Conservation (phyloP, 2,888 invertebrate species). For the Argyresthia albistria region DNA sequence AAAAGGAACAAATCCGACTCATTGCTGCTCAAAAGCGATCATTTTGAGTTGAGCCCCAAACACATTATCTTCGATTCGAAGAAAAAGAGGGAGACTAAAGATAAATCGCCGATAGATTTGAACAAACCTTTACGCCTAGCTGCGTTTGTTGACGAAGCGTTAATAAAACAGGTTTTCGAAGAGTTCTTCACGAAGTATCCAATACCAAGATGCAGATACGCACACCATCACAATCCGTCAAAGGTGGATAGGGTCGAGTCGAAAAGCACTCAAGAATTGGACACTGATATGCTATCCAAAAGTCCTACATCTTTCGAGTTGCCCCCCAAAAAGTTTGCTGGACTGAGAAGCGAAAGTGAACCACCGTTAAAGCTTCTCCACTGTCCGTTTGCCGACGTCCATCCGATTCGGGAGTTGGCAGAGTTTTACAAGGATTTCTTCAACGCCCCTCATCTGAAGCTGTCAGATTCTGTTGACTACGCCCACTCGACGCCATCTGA, state of each 20-base stretch:
- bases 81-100: constrained; percentile 72
- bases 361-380: constrained; percentile 80
- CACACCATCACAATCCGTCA: constrained; percentile 56
- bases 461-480: constrained; percentile 30
- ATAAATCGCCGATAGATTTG: constrained; percentile 68
- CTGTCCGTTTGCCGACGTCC: constrained; percentile 83
- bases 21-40: constrained; percentile 92
- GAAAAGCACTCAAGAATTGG: constrained; percentile 52
- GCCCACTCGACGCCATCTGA: constrained; percentile 25
- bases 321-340: constrained; percentile 57
- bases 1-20: constrained; percentile 77
- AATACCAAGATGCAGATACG: constrained; percentile 42
- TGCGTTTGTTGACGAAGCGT: constrained; percentile 78
- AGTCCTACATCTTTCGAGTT: constrained; percentile 52
- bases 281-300: constrained; percentile 32
- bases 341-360: constrained; percentile 63
- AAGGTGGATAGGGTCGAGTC: constrained; percentile 22
- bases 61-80: constrained; percentile 70
- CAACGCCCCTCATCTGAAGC: constrained; percentile 72
- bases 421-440: constrained; percentile 87
- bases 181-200: constrained; percentile 51
- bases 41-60: constrained; percentile 86
- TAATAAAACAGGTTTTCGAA: constrained; percentile 38
- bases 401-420: constrained; percentile 81
- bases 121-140: constrained; percentile 82